Evolutionary conservation across 37 sponge, comb jelly and placozoan genomes (phyloP).

Genomic region (Spongia lamella): DNA sequence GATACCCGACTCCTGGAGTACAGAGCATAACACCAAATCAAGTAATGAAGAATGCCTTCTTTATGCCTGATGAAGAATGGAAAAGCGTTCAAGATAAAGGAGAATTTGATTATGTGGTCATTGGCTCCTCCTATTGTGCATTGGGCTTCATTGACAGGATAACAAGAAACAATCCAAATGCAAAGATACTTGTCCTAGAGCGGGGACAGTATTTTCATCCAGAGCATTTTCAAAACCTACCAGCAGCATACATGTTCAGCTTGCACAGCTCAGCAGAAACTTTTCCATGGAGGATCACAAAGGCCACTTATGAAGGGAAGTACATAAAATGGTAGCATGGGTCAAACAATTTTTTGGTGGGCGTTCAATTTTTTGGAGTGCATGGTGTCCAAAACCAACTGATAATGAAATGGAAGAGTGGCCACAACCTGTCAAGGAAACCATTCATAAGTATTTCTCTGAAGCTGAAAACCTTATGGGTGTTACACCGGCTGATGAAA

Average conservation of each 20-base stretch:
- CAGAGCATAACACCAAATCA: conserved; percentile 2
- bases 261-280: conserved; percentile 1
- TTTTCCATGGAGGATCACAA: conserved; percentile 34
- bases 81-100: neutral
- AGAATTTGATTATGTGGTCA: conserved; percentile 38
- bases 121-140: conserved; percentile 48
- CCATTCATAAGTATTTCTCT: conserved; percentile 8
- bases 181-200: conserved; percentile 51
- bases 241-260: conserved; percentile 6
- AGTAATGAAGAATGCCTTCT: conserved; percentile 14
- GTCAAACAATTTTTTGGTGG: conserved; percentile 41
- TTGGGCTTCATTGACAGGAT: conserved; percentile 16
- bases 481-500: conserved; percentile 34
- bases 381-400: conserved; percentile 46
- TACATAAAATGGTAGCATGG: conserved; percentile 39
- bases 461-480: conserved; percentile 11
- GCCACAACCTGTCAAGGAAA: conserved; percentile 22
- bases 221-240: conserved; percentile 51
- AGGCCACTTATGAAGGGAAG: conserved; percentile 19
- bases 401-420: conserved; percentile 42
- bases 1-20: conserved; percentile 14
- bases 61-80: conserved; percentile 31
- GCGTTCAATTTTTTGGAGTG: conserved; percentile 48
- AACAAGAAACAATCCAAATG: conserved; percentile 28
- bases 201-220: conserved; percentile 22